A percentile compares a stretch with the other conserved stretches of the same genome.
Evolutionary conservation across 2,888 invertebrate species (phyloP).

Genomic region (Dryobota labecula): DNA sequence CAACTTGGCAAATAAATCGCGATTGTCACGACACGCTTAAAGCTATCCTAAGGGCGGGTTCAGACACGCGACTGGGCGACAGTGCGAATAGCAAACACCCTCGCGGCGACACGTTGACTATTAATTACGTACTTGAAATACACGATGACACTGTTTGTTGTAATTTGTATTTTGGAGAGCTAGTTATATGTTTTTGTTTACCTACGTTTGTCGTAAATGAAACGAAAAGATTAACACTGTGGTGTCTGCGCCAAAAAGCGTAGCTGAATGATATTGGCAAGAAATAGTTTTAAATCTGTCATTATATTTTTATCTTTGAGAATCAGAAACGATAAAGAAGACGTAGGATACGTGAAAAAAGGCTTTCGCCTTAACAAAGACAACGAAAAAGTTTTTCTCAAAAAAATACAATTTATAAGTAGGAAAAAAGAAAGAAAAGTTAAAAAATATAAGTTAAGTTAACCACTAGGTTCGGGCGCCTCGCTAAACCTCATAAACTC

Average conservation of each 20-base stretch:
- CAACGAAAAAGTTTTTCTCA: too few relatives aligned
- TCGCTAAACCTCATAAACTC: too few relatives aligned
- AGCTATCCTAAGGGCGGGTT: conserved; percentile 54
- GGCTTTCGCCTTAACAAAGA: background rate
- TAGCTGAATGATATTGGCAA: background rate
- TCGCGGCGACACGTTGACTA: conserved; percentile 66
- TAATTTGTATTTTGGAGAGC: conserved; percentile 47
- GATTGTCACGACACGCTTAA: conserved; percentile 47
- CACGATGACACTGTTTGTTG: conserved; percentile 54
- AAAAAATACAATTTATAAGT: too few relatives aligned
- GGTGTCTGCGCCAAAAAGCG: background rate
- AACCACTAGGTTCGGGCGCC: too few relatives aligned
- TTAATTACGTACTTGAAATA: conserved; percentile 69
- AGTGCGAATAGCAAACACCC: conserved; percentile 75
- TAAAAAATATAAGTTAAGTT: too few relatives aligned
- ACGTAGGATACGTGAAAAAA: too few relatives aligned
- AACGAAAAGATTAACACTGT: background rate
- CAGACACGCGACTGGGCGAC: conserved; percentile 67
- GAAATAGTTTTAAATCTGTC: background rate
- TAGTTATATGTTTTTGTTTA: background rate
- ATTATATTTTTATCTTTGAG: background rate
- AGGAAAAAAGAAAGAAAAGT: too few relatives aligned
- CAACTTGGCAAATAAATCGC: conserved; percentile 55
- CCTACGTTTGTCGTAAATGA: background rate
- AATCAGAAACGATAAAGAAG: background rate